A percentile compares a stretch with the other conserved stretches of the same genome.
Evolutionary conservation across 2,888 invertebrate species (phyloP).

Genomic region (Argyresthia goedartella): DNA sequence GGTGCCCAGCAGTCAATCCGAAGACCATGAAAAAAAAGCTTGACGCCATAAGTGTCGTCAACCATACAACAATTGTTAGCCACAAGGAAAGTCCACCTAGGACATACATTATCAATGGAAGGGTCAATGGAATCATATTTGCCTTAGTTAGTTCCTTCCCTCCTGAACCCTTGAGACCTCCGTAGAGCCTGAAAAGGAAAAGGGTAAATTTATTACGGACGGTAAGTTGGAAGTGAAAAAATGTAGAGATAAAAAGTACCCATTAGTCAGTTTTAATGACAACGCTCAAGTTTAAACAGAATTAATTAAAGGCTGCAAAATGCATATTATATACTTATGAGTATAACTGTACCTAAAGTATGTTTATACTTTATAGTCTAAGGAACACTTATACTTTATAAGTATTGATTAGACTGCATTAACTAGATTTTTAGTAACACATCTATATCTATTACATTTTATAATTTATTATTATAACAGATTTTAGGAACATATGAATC

Average conservation of each 20-base stretch:
- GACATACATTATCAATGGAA: conserved; percentile 55
- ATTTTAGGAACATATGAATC: too few species aligned
- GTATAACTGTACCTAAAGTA: too few species aligned
- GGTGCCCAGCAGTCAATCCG: conserved; percentile 85
- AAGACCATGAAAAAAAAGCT: conserved; percentile 75
- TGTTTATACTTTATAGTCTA: too few species aligned
- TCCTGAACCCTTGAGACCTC: conserved; percentile 23
- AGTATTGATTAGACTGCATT: too few species aligned
- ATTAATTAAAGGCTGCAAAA: too few species aligned
- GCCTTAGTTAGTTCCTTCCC: conserved; percentile 32
- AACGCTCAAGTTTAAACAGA: too few species aligned
- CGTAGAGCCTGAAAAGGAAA: conserved; percentile 27
- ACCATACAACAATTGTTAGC: conserved; percentile 64
- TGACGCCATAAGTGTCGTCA: conserved; percentile 51
- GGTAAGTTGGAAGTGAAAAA: neutral
- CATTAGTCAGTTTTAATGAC: too few species aligned
- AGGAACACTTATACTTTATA: too few species aligned
- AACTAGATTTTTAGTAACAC: too few species aligned
- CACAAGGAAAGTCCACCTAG: conserved; percentile 36
- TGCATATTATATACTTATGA: too few species aligned
- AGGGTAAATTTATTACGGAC: neutral
- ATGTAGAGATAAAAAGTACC: neutral
- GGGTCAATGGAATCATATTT: conserved; percentile 32
- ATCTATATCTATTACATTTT: too few species aligned
- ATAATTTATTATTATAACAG: too few species aligned